A percentile compares a stretch with the other conserved stretches of the same genome.
Conservation (phyloP, 2,113 vertebrate species). For the Dicrurus megarhynchus region DNA sequence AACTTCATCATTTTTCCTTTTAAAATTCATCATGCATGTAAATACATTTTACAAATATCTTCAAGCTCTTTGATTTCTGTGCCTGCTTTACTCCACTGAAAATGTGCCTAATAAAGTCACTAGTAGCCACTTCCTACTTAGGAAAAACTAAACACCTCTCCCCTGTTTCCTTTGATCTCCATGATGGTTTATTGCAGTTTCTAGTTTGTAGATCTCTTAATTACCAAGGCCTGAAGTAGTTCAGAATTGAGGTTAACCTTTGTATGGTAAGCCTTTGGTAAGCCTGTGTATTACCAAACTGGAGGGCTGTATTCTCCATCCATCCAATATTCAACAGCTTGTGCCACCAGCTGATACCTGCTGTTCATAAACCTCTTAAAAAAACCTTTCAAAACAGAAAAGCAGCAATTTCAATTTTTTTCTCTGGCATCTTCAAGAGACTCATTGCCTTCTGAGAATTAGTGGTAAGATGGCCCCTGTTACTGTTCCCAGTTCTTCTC, state of each 20-base stretch:
- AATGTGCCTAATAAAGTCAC: not conserved
- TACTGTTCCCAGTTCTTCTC: not conserved
- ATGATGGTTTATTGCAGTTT: not conserved
- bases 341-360: not conserved
- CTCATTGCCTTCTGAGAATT: not conserved
- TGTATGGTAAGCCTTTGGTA: not conserved
- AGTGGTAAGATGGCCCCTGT: not conserved
- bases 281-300: not conserved
- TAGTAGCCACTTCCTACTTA: not conserved
- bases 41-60: not conserved
- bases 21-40: not conserved
- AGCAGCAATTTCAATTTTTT: not conserved
- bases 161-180: not conserved
- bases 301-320: not conserved
- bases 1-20: not conserved
- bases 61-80: not conserved
- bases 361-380: not conserved
- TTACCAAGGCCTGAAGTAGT: not conserved
- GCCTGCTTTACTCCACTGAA: not conserved
- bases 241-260: not conserved
- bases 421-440: not conserved
- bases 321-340: not conserved
- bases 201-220: not conserved
- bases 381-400: not conserved
- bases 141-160: not conserved